Evolutionary conservation across 2,113 vertebrate species (phyloP).

Genomic region (Origma solitaria): DNA sequence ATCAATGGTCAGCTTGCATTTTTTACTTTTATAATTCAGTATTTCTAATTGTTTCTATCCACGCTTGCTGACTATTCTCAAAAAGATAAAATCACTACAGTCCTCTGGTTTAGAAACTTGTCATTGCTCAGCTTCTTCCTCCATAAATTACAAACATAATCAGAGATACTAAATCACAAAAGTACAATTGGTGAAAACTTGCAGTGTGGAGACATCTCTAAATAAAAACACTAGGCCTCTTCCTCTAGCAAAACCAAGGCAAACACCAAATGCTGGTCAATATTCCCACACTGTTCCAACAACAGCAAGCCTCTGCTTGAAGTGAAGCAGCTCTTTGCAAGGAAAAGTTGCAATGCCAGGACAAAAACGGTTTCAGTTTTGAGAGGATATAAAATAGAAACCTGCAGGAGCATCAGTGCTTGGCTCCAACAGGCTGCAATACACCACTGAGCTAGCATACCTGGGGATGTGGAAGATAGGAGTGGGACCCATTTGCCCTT

Average conservation of each 20-base stretch:
- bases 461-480: background rate
- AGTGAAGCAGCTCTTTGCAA: background rate
- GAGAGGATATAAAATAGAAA: background rate
- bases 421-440: background rate
- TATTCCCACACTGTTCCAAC: background rate
- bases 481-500: background rate
- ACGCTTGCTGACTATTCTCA: background rate
- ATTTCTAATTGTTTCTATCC: background rate
- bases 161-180: background rate
- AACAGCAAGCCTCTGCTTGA: background rate
- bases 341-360: background rate
- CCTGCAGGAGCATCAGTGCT: fast-evolving
- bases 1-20: background rate
- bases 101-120: background rate
- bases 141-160: background rate
- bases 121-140: background rate
- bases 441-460: fast-evolving
- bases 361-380: background rate
- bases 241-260: background rate
- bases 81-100: background rate
- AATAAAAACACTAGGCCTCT: background rate
- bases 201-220: background rate
- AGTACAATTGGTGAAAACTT: background rate
- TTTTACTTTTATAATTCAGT: background rate
- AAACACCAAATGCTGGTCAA: background rate